phyloP scores from a whole-genome alignment of 2,113 vertebrate genomes.

The Xyliphius kryptos region DNA sequence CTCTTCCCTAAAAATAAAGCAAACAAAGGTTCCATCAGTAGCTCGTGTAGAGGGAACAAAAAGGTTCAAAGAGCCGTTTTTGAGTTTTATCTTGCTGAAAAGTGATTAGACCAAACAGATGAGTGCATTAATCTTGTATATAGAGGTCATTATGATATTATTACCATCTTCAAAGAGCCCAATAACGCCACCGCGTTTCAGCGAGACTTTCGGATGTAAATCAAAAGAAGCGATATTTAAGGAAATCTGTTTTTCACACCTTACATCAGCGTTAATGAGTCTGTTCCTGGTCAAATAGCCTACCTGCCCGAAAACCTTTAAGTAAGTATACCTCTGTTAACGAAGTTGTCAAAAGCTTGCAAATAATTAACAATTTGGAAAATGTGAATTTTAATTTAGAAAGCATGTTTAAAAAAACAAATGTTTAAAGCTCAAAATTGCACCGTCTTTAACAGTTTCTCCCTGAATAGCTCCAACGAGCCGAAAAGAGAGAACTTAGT shows the following conservation, averaged over 20 bases:
- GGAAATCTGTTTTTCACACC: background rate
- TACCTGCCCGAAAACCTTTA: too few relatives aligned
- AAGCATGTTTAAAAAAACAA: background rate
- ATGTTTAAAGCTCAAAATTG: background rate
- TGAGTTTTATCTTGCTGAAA: background rate
- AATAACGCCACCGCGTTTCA: background rate
- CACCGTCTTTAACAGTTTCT: background rate
- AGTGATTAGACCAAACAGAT: background rate
- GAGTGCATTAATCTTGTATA: slow-evolving; percentile 5
- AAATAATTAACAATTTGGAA: too few relatives aligned
- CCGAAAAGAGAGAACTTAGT: too few relatives aligned
- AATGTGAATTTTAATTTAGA: background rate
- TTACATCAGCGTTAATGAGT: slow-evolving; percentile 3
- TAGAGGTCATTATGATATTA: slow-evolving; percentile 1
- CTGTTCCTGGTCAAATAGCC: slow-evolving; percentile 1
- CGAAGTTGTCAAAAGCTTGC: background rate
- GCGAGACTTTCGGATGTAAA: background rate
- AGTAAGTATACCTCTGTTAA: background rate
- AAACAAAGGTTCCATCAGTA: slow-evolving; percentile 1
- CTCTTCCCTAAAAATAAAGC: background rate
- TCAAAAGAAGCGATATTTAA: background rate
- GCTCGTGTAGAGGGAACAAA: slow-evolving; percentile 1
- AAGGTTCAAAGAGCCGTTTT: background rate
- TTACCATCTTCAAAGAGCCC: slow-evolving; percentile 1
- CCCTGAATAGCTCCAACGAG: too few relatives aligned